Base-by-base conservation (phyloP, 2,113 vertebrate genomes). In the Sterrhoptilus dennistouni region DNA sequence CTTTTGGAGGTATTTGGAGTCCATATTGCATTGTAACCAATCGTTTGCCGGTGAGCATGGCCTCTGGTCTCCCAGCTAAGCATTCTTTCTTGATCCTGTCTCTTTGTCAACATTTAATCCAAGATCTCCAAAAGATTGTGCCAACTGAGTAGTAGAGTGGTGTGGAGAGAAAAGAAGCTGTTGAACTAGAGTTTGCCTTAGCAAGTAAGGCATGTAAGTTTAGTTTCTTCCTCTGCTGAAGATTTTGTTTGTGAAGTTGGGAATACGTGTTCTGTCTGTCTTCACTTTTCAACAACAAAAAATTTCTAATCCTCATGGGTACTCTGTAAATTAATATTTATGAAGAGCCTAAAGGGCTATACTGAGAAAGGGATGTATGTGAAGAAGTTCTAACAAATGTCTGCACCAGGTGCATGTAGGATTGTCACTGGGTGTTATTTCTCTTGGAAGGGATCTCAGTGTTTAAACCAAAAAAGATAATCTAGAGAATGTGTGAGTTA, bases 41-140 rank as follows among this genome's bases (percentile, higher is more conserved):
- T 47, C 18, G 44, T 50, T 60, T 89, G 1, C 27, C 4, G 0
- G 7, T 0, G 0, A 75, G 18, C 9, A 38, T 27, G 14, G 5
- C 13, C 11, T 56, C 70, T 76, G n/a, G 1, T 69, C 8, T 69
- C 40, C 25, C 8, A 79, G 8, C 5, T 35, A 42, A 60, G 2
- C 15, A 29, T 5, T 57, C 28, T 64, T 68, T 60, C 60, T 18
- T 68, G 28, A 80, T 25, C 16, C 23, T 42, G 7, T 81, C 15
- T 65, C 17, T 81, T 65, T 87, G 23, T 66, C 63, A 83, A 18
- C 3, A 29, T 12, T 89, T 82, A 50, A 56, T 88, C 40, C 64
- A 13, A 57, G 38, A 49, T 42, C 21, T 83, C 22, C 28, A 25
- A 65, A 61, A 86, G 29, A 33, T 36, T 2, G 0, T n/a, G 16